Evolutionary conservation across 2,113 vertebrate species (phyloP).

Genomic region (Microcebus ravelobensis): DNA sequence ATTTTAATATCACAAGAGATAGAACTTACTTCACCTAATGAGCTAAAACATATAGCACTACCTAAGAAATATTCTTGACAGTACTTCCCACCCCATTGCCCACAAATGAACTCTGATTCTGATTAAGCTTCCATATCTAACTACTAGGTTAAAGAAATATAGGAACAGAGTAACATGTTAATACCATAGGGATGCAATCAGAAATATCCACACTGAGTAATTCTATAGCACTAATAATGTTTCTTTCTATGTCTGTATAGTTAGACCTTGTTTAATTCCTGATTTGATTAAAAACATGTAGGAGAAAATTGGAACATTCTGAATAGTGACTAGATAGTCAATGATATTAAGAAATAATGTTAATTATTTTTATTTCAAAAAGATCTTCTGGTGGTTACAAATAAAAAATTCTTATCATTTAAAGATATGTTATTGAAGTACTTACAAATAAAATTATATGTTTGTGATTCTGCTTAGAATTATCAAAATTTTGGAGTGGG

Average conservation of each 20-base stretch:
- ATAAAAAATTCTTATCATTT: background rate
- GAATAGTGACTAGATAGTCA: background rate
- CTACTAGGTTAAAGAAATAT: background rate
- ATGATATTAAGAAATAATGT: background rate
- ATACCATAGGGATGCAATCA: background rate
- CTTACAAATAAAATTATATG: conserved; percentile 6
- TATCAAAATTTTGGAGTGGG: background rate
- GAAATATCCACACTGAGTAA: background rate
- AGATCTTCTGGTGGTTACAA: background rate
- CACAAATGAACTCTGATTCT: background rate
- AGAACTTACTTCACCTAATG: background rate
- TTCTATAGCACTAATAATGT: background rate
- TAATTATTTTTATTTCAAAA: conserved; percentile 33
- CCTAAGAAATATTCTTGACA: background rate
- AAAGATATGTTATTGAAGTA: background rate
- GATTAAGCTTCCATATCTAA: background rate
- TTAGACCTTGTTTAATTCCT: background rate
- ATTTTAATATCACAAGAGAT: background rate
- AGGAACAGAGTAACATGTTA: background rate
- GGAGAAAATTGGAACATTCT: background rate
- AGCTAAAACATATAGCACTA: background rate
- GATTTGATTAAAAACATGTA: background rate
- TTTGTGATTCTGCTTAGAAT: background rate
- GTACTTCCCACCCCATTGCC: fast-evolving
- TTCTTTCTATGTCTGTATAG: background rate